Conservation (phyloP, 2,888 invertebrate genomes). For the Drosophila barbarae region DNA sequence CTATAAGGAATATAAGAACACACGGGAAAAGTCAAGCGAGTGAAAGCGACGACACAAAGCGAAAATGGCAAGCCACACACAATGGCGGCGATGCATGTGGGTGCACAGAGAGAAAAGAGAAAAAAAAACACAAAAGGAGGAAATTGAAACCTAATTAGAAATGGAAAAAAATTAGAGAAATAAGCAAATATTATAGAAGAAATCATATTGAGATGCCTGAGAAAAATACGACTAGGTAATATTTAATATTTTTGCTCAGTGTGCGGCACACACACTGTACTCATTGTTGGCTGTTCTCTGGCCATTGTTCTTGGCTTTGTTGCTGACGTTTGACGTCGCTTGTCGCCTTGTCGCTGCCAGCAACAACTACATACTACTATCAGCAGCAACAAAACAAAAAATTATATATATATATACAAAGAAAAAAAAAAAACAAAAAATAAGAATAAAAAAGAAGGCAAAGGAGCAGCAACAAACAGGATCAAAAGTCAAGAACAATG, state of each 20-base stretch:
- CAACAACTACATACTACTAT: constrained; percentile 17
- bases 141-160: no score
- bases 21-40: constrained; percentile 22
- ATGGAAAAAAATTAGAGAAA: neutral
- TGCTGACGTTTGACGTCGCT: constrained; percentile 70
- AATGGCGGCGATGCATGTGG: constrained; percentile 20
- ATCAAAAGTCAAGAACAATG: constrained; percentile 72
- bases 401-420: no score
- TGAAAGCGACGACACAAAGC: constrained; percentile 49
- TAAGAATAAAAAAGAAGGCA: neutral
- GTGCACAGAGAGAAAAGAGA: neutral
- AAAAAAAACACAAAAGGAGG: neutral
- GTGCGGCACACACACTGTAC: constrained; percentile 11
- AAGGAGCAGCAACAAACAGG: constrained; percentile 32
- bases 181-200: neutral
- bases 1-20: constrained; percentile 14
- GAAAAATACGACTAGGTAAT: no score
- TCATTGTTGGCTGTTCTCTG: constrained; percentile 50
- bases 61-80: constrained; percentile 21
- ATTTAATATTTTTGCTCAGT: neutral
- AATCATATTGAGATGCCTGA: neutral
- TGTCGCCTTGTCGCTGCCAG: constrained; percentile 67
- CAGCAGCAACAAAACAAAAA: constrained; percentile 9
- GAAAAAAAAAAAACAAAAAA: neutral
- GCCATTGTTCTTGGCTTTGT: constrained; percentile 53